Evolutionary conservation across 2,888 invertebrate species (phyloP).

Genomic region (Taphrorychus bicolor): DNA sequence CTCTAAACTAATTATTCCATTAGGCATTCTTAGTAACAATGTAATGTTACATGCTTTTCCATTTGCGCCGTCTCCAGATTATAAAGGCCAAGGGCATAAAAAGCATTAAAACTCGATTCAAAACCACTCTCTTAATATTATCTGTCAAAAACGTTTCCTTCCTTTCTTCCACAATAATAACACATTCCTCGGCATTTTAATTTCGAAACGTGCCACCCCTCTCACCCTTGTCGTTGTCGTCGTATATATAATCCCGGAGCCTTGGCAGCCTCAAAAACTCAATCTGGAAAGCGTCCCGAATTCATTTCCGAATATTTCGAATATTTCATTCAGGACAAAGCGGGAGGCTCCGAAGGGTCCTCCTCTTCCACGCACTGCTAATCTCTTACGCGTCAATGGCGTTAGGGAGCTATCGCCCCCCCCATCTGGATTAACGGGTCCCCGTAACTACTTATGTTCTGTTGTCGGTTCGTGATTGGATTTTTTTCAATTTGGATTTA

Average conservation of each 20-base stretch:
- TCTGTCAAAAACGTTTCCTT: too few species aligned
- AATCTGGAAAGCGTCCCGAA: slow-evolving; percentile 29
- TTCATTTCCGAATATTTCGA: slow-evolving; percentile 35
- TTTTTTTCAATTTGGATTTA: neutral
- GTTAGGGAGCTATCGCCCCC: slow-evolving; percentile 5
- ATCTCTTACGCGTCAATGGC: slow-evolving; percentile 32
- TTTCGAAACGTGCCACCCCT: too few species aligned
- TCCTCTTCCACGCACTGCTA: slow-evolving; percentile 19
- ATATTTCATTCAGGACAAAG: slow-evolving; percentile 36
- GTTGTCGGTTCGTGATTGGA: slow-evolving; percentile 1
- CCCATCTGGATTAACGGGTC: neutral
- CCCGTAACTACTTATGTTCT: slow-evolving; percentile 7
- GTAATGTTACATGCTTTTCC: too few species aligned
- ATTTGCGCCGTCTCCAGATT: too few species aligned
- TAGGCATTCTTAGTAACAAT: too few species aligned
- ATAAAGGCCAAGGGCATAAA: too few species aligned
- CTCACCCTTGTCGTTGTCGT: too few species aligned
- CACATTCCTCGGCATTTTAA: too few species aligned
- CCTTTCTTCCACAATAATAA: too few species aligned
- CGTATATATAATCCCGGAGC: slow-evolving; percentile 10
- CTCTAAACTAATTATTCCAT: too few species aligned
- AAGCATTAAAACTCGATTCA: too few species aligned
- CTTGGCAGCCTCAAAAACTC: slow-evolving; percentile 20
- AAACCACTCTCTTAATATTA: too few species aligned
- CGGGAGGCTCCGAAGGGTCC: slow-evolving; percentile 15